Evolutionary conservation across 1,140 invertebrate species (phyloP), one percentile per base, ranked within the genome.

Genomic region (Neodiprion fabricii): DNA sequence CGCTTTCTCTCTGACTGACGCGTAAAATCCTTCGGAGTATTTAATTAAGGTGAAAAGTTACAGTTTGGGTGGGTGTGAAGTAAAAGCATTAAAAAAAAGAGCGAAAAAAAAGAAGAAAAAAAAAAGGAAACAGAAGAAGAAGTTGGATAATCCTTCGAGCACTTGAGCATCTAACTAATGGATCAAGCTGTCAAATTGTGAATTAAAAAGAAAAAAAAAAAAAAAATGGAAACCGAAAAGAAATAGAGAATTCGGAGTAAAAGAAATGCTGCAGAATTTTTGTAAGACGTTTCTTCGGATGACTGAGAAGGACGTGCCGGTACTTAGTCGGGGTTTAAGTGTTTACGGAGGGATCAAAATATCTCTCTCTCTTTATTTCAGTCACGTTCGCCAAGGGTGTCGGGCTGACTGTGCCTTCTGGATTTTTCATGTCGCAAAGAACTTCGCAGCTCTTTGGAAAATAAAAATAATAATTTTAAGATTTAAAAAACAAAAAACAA

Each of bases 31-130:
- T 12, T 69, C 14, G 14, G 53, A 7, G 67, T 47, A 69, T 69
- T 69, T 69, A 69, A 69, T 69, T 69, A 69, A 69, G 21, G 12
- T 69, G 67, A 69, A 9, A 69, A 69, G 21, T 69, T 14, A 47
- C 21, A 23, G 7, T 47, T 14, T 14, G 1, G 17, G 61, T 3
- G 3, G 17, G 12, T 21, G 12, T 3, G 7, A 65, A 14, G 61
- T 21, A 7, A 17, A 7, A 5, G 17, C 7, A 65, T 14, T 3
- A 17, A 21, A 3, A 21, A n/a, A 70, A 23, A 21, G n/a, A 61
- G 53, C 21, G 68, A 21, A 21, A 10, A 21, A 70, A 17, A 21
- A 21, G 17, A 53, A 17, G 67, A 68, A 11, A 68, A 40, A 21
- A 17, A 40, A 68, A 68, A 17, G 1, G 1, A 68, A 40, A 40